Conservation (phyloP, 2,888 invertebrate species). For the Hecatera dysodea region DNA sequence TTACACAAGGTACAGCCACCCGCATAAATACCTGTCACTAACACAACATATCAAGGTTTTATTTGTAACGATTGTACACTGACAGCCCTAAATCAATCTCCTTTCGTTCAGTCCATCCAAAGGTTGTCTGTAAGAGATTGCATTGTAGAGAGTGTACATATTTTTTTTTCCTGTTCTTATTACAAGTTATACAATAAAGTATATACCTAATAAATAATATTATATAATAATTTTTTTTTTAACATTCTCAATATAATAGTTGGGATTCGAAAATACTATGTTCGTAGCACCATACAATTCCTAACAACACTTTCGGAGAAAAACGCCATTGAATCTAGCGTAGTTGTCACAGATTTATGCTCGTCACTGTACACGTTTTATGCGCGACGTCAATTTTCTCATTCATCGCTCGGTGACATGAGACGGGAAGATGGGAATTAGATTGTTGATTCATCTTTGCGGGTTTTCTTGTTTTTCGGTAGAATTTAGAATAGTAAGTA, state of each 20-base stretch:
- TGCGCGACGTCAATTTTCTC: conserved; percentile 32
- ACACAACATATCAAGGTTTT: not conserved
- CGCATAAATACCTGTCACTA: not conserved
- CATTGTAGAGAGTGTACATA: too few species aligned
- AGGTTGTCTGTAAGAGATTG: too few species aligned
- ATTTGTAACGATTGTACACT: too few species aligned
- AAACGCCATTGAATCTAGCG: not conserved
- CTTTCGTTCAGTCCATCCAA: too few species aligned
- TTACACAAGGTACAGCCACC: conserved; percentile 32
- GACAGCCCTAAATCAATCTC: too few species aligned
- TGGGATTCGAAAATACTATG: not conserved
- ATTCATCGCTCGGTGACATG: conserved; percentile 36
- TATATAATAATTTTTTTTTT: too few species aligned
- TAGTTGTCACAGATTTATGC: not conserved
- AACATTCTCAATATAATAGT: too few species aligned
- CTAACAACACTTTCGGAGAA: not conserved
- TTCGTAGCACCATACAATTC: not conserved
- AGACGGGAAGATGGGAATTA: not conserved
- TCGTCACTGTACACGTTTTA: conserved; percentile 15
- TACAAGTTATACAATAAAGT: too few species aligned
- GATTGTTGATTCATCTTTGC: conserved; percentile 25
- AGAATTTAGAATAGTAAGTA: not conserved
- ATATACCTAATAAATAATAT: too few species aligned
- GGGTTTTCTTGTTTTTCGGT: conserved; percentile 25
- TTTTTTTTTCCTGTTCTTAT: too few species aligned